phyloP scores from a whole-genome alignment of 2,888 invertebrate genomes.

The Acanthosoma haemorrhoidale region DNA sequence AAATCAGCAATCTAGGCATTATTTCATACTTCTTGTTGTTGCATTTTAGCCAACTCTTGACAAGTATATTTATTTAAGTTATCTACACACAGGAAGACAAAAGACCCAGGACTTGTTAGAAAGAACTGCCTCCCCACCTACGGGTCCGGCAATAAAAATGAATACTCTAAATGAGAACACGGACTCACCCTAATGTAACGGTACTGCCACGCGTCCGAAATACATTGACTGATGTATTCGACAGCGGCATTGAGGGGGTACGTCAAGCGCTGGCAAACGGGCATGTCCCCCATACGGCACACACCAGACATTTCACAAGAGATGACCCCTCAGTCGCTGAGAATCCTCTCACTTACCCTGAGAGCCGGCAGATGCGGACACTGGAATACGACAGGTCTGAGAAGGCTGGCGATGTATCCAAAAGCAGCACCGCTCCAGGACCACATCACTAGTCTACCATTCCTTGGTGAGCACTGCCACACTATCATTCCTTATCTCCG shows the following conservation, averaged over 20 bases:
- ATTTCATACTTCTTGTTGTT: no score
- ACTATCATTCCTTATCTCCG: not conserved
- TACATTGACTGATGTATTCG: not conserved
- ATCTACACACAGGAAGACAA: no score
- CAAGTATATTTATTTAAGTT: no score
- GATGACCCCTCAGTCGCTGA: not conserved
- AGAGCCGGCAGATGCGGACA: not conserved
- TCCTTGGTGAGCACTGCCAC: not conserved
- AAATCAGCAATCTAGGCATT: no score
- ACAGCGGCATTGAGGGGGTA: not conserved
- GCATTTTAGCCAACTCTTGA: no score
- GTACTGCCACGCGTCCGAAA: not conserved
- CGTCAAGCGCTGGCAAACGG: not conserved
- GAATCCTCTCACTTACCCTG: not conserved
- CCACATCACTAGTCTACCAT: not conserved
- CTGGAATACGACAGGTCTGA: not conserved
- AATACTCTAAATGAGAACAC: no score
- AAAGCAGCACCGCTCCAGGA: not conserved
- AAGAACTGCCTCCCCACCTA: no score
- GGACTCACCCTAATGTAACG: slow-evolving; percentile 5
- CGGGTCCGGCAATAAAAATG: no score
- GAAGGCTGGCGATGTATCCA: not conserved
- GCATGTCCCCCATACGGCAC: not conserved
- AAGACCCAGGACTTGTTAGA: no score
- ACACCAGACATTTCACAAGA: not conserved